phyloP scores from a whole-genome alignment of 2,113 vertebrate species.

The Hylia prasina region DNA sequence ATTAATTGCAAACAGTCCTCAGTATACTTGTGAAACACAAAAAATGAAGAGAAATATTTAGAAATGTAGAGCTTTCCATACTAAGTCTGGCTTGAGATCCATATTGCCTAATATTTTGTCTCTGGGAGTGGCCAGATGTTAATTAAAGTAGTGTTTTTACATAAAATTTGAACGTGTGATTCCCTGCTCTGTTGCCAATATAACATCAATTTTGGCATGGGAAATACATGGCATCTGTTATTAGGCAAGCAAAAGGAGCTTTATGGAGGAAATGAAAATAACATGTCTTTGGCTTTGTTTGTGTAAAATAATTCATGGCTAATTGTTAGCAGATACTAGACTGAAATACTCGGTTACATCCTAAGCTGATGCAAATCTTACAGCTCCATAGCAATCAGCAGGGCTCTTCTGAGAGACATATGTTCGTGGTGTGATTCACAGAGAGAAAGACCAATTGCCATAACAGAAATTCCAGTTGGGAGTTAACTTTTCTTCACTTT shows the following conservation, averaged over 20 bases:
- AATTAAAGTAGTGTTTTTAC: slow-evolving; percentile 27
- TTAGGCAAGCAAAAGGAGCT: background rate
- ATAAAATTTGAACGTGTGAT: background rate
- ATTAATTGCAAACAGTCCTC: background rate
- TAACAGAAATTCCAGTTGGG: background rate
- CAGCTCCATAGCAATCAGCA: background rate
- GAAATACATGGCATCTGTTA: background rate
- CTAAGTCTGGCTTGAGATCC: background rate
- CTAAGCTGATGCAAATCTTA: background rate
- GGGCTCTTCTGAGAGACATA: background rate
- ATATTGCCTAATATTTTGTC: background rate
- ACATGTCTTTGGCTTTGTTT: slow-evolving; percentile 2
- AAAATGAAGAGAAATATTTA: background rate
- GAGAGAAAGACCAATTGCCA: background rate
- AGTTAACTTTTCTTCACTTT: slow-evolving; percentile 8
- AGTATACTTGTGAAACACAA: background rate
- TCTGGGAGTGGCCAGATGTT: background rate
- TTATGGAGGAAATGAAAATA: slow-evolving; percentile 7
- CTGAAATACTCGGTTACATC: background rate
- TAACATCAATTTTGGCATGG: background rate
- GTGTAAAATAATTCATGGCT: background rate
- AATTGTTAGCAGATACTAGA: slow-evolving; percentile 19
- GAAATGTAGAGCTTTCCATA: background rate
- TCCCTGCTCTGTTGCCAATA: background rate
- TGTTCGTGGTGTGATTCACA: background rate